These are phyloP conservation scores for Sprattus sprattus DNA, from an alignment of 2,113 vertebrate species.

Conservation along the genomic window DNA sequence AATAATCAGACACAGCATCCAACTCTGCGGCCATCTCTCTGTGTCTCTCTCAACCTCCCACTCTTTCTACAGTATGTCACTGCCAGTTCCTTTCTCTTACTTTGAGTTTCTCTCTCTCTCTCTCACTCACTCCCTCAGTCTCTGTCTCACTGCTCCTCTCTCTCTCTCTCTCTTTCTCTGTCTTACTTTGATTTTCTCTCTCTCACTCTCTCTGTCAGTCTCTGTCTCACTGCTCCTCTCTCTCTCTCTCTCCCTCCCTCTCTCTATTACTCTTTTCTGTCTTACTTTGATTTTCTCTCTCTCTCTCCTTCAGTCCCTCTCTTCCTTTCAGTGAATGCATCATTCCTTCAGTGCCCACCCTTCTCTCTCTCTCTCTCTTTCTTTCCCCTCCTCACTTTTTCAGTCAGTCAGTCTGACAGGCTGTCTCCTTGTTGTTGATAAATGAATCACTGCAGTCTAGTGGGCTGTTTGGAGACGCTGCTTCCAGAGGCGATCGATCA, in stretches of 20 bases:
- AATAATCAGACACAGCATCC: too few species aligned
- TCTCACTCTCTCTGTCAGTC: not conserved
- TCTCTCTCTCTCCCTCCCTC: not conserved
- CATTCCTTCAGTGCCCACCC: not conserved
- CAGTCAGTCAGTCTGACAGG: conserved; percentile 21
- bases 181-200: conserved; percentile 32
- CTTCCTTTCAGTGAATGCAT: not conserved
- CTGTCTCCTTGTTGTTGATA: conserved; percentile 12
- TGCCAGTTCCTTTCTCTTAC: not conserved
- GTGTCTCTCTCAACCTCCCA: not conserved
- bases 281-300: not conserved
- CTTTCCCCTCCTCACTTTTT: conserved; percentile 18
- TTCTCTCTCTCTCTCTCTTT: conserved; percentile 37
- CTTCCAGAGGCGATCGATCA: conserved; percentile 5
- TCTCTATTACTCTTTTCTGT: not conserved
- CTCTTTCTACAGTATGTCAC: not conserved
- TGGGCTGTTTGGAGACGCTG: conserved; percentile 11
- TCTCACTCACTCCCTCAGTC: not conserved
- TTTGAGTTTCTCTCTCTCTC: not conserved
- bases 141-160: conserved; percentile 17
- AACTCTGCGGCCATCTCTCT: not conserved
- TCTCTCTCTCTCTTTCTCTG: conserved; percentile 5
- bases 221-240: not conserved
- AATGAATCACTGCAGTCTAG: conserved; percentile 14
- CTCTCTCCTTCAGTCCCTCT: not conserved